phyloP scores from a whole-genome alignment of 1,140 invertebrate species.

The Saccostrea echinata region DNA sequence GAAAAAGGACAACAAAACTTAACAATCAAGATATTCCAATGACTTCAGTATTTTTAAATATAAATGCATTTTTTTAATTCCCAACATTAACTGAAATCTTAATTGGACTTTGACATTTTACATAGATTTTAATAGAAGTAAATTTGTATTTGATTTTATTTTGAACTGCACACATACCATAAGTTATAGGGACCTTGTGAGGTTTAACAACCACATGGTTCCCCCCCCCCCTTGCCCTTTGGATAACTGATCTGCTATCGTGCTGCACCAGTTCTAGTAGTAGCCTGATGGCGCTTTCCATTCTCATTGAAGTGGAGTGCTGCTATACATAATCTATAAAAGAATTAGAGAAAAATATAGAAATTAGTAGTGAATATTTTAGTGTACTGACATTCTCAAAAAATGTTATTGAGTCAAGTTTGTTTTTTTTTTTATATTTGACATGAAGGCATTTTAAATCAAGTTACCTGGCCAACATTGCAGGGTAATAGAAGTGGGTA shows the following conservation, averaged over 20 bases:
- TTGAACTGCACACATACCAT: neutral
- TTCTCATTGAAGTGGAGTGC: slow-evolving; percentile 59
- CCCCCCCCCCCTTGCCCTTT: slow-evolving; percentile 52
- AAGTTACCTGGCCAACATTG: slow-evolving; percentile 41
- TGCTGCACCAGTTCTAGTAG: slow-evolving; percentile 20
- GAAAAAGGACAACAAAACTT: neutral
- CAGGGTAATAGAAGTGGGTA: too few relatives aligned
- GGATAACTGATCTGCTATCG: slow-evolving; percentile 27
- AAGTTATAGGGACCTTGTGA: neutral
- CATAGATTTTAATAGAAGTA: neutral
- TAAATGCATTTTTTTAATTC: neutral
- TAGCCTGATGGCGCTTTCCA: slow-evolving; percentile 36
- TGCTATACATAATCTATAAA: slow-evolving; percentile 45
- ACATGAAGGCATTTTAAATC: neutral
- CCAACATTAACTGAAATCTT: neutral
- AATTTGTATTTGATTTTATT: neutral
- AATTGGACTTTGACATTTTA: neutral
- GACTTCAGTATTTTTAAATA: too few relatives aligned
- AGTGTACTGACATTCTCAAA: too few relatives aligned
- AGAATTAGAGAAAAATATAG: neutral
- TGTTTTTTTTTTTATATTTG: neutral
- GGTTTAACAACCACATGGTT: neutral
- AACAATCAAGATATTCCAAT: too few relatives aligned
- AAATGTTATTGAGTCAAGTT: too few relatives aligned
- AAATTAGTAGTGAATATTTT: too few relatives aligned